Evolutionary conservation across 2,113 vertebrate species (phyloP), one percentile per base, ranked within the genome.

Genomic region (Scytalopus superciliaris): DNA sequence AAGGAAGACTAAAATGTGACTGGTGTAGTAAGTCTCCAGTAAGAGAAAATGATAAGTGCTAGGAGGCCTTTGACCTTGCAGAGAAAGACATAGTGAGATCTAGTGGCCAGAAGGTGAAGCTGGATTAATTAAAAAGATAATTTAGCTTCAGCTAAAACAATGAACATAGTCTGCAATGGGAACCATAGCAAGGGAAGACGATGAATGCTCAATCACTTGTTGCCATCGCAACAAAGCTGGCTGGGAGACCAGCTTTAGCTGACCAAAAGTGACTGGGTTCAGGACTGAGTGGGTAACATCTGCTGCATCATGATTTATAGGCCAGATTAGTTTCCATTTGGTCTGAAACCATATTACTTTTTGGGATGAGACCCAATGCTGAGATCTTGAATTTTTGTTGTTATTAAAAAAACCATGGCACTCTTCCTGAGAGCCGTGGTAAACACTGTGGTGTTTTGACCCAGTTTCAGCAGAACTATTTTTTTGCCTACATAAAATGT

Each of bases 341-440:
- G 35, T 76, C 57, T 93, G 75, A 94, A 96, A 94, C 39, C 2
- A 2, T 83, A 74, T 90, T 85, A 47, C n/a, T 77, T 89, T 82
- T 94, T 80, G 87, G 78, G 82, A 97, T 91, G 55, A 84, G 89
- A 93, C 91, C 73, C 87, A 93, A 10, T 66, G 91, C 91, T 96
- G 95, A 96, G 70, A 11, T 85, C 45, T 73, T 80, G 81, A 94
- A 93, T 94, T 96, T 94, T 91, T 94, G 57, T 73, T 47, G 1
- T 82, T 94, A 93, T 87, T 87, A 95, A 87, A 95, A 96, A 85
- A 67, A 57, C 55, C 63, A 44, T 92, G 85, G 88, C 88, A 81
- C 42, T 86, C 44, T 92, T 96, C 86, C 92, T 95, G 83, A 77
- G 59, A 76, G 76, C 17, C 0, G 17, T 92, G 94, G 95, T 94